Percentiles rank a stretch among this genome's conserved stretches.
Evolutionary conservation across 2,113 vertebrate species (phyloP).

Genomic region (Melanotaenia duboulayi): DNA sequence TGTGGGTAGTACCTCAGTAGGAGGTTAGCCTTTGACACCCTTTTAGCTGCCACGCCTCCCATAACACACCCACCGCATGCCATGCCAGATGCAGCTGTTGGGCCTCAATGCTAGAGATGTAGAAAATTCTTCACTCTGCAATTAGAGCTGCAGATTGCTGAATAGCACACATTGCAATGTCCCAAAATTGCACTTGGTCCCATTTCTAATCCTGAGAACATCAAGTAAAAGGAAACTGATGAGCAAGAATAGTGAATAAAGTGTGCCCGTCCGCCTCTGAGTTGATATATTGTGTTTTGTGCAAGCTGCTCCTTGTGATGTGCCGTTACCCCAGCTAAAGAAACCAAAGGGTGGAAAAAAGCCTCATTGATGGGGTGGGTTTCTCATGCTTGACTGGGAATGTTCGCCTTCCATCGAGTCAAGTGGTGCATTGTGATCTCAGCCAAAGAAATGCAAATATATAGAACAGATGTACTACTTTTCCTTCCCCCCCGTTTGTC

Average conservation of each 20-base stretch:
- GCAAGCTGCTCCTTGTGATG: constrained; percentile 64
- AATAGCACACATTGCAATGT: constrained; percentile 75
- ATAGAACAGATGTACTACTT: constrained; percentile 78
- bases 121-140: constrained; percentile 73
- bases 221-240: constrained; percentile 70
- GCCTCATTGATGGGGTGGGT: constrained; percentile 76
- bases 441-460: constrained; percentile 83
- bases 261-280: constrained; percentile 47
- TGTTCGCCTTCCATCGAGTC: constrained; percentile 78
- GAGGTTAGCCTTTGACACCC: constrained; percentile 69
- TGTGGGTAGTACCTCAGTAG: constrained; percentile 58
- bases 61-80: constrained; percentile 72
- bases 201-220: constrained; percentile 58
- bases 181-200: constrained; percentile 73
- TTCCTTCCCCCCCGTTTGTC: constrained; percentile 59
- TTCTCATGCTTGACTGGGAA: constrained; percentile 80
- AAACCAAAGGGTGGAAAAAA: constrained; percentile 66
- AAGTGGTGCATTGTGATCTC: constrained; percentile 79
- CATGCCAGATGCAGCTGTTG: constrained; percentile 80
- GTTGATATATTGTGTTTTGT: constrained; percentile 74
- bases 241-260: constrained; percentile 62
- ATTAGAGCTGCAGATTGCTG: constrained; percentile 79
- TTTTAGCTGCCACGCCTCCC: constrained; percentile 64
- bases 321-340: constrained; percentile 62
- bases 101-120: constrained; percentile 71